Base-by-base conservation (phyloP, 1,140 invertebrate species). In the Drosophila melanica region DNA sequence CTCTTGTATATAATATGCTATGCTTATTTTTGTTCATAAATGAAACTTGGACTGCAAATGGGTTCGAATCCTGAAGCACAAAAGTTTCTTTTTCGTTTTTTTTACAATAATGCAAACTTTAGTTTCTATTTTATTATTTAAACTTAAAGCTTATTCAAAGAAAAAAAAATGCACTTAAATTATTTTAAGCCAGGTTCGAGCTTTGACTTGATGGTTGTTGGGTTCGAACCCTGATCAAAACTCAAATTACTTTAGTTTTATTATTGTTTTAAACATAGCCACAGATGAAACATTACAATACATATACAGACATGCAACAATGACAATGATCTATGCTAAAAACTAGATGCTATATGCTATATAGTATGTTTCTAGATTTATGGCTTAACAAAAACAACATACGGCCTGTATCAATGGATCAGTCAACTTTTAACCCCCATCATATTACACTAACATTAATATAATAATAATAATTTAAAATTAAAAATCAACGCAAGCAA, bases 391-490 rank as follows among this genome's bases (percentile, higher is more conserved):
- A 23, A 51, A 60, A 63, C 41, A 54, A 54, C 39, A 41, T 6
- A 30, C 53, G 30, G 11, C 14, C 66, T 44, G 27, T 23, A 59
- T 54, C 48, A 69, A 44, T 70, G 27, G 50, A 68, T 65, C 63
- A 64, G 62, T 64, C 62, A 35, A 50, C 27, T 27, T 27, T 27
- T 53, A 11, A 18, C 18, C 51, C 35, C 16, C 20, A 53, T 23
- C 20, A 23, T 23, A 23, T 23, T 23, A 23, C 2, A 23, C 20
- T 37, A 18, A 12, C 10, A 20, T 20, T 11, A 47, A 47, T 18
- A 47, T 11, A 27, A 30, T 12, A 37, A 37, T 39, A 7, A 20
- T 12, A 23, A 41, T 9, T 6, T 12, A n/a, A 39, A 42, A 10
- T 33, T 1, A n/a, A 16, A 35, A 10, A 7, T 10, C 3, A 50